These are phyloP conservation scores for Anoura caudifer DNA, from an alignment of 2,113 vertebrate genomes.

Conservation along the genomic window DNA sequence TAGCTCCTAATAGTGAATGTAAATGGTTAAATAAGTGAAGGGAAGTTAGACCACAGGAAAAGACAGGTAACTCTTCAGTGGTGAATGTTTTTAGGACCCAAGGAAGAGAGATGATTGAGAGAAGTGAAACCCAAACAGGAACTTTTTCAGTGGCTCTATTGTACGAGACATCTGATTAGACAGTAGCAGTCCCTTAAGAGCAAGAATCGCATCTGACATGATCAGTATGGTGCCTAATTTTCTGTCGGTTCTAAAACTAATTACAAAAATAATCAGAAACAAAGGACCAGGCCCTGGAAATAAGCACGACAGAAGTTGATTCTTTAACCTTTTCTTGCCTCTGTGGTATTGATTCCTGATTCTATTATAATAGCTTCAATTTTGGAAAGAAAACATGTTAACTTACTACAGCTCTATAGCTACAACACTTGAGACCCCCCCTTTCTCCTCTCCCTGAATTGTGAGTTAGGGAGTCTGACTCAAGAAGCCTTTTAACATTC, in stretches of 20 bases:
- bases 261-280: slow-evolving; percentile 61
- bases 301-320: slow-evolving; percentile 43
- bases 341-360: slow-evolving; percentile 68
- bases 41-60: slow-evolving; percentile 7
- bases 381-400: slow-evolving; percentile 55
- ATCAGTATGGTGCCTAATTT: not conserved
- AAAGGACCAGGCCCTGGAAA: slow-evolving; percentile 32
- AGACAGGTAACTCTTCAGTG: slow-evolving; percentile 9
- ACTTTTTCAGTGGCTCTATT: not conserved
- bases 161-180: slow-evolving; percentile 1
- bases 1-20: slow-evolving; percentile 19
- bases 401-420: not conserved
- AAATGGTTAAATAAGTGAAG: not conserved
- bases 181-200: slow-evolving; percentile 3
- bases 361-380: slow-evolving; percentile 68
- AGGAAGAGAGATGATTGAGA: not conserved
- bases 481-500: slow-evolving; percentile 34
- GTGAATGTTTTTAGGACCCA: not conserved
- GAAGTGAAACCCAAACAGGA: not conserved
- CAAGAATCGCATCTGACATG: not conserved
- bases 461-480: slow-evolving; percentile 15
- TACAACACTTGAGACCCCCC: not conserved
- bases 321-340: slow-evolving; percentile 66
- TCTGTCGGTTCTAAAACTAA: slow-evolving; percentile 64
- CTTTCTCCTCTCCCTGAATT: not conserved